These are phyloP conservation scores for Ceyx melanurus DNA, from an alignment of 2,113 vertebrate genomes.

Conservation along the genomic window DNA sequence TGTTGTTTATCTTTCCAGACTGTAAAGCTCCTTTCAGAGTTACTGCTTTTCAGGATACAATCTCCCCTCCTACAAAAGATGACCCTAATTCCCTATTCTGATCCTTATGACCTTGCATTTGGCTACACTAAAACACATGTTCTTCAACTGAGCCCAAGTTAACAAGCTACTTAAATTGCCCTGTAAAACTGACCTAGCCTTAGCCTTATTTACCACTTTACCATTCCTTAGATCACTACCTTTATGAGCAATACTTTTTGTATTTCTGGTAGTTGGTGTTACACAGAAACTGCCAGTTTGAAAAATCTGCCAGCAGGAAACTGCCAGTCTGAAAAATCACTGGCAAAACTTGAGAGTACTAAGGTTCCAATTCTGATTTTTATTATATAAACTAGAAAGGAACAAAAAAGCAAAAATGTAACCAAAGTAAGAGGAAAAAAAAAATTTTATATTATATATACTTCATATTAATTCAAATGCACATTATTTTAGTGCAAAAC, in stretches of 20 bases:
- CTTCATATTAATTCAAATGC: neutral
- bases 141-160: conserved; percentile 36
- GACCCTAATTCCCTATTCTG: conserved; percentile 45
- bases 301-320: neutral
- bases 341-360: neutral
- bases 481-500: neutral
- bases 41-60: conserved; percentile 35
- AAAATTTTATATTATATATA: no score
- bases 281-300: neutral
- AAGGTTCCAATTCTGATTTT: neutral
- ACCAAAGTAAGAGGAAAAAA: neutral
- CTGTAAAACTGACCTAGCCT: conserved; percentile 38
- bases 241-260: neutral
- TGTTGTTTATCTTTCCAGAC: conserved; percentile 26
- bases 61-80: neutral
- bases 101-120: conserved; percentile 58
- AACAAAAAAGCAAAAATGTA: neutral
- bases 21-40: conserved; percentile 19
- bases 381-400: neutral
- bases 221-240: neutral
- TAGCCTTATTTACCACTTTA: conserved; percentile 39
- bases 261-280: conserved; percentile 22
- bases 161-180: conserved; percentile 52
- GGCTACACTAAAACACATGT: conserved; percentile 35
- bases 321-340: neutral